Evolutionary conservation across 2,888 invertebrate genomes (phyloP).

Genomic region (Eutolmus rufibarbis): DNA sequence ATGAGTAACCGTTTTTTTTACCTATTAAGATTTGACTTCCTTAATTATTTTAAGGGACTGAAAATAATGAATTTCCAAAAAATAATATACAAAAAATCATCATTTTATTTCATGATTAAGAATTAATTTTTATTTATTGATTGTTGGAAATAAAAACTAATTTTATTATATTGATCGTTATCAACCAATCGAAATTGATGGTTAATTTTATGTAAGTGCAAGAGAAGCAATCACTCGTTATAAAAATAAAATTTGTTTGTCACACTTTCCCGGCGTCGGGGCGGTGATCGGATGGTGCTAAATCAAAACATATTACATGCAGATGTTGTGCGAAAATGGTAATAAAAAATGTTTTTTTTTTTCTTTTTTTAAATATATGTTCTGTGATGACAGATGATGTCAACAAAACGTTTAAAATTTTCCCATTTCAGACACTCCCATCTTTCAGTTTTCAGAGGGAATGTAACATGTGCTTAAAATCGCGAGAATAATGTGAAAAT

Average conservation of each 20-base stretch:
- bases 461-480: not conserved
- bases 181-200: too few species aligned
- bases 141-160: too few species aligned
- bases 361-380: not conserved
- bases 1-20: too few species aligned
- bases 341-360: not conserved
- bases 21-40: too few species aligned
- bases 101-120: too few species aligned
- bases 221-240: not conserved
- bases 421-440: not conserved
- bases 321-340: not conserved
- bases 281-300: not conserved
- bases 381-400: not conserved
- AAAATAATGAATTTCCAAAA: too few species aligned
- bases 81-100: too few species aligned
- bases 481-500: not conserved
- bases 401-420: not conserved
- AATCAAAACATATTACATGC: not conserved
- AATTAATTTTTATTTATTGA: too few species aligned
- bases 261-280: not conserved
- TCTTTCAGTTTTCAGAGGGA: not conserved
- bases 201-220: too few species aligned
- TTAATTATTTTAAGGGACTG: too few species aligned
- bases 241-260: not conserved
- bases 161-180: too few species aligned